These are phyloP conservation scores for Drosophila lacertosa DNA, from an alignment of 1,140 invertebrate genomes.

Conservation along the genomic window DNA sequence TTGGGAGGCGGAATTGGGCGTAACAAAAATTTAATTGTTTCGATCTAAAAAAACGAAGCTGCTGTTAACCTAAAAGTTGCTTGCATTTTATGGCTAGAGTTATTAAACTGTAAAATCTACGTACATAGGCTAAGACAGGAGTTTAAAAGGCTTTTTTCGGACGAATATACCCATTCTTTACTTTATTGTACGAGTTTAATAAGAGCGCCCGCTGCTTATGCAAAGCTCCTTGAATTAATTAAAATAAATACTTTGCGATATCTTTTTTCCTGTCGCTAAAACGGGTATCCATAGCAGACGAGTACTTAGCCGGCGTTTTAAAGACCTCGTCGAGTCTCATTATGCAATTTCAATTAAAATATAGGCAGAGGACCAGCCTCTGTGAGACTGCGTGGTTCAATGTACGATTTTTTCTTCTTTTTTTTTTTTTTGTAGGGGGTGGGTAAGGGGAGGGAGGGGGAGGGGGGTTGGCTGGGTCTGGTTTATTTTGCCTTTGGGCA, in stretches of 20 bases:
- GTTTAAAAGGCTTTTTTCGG: no score
- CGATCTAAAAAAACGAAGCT: no score
- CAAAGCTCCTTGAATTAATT: conserved; percentile 1
- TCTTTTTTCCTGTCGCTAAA: conserved; percentile 4
- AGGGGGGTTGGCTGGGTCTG: not conserved
- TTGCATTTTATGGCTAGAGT: no score
- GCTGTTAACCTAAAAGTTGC: no score
- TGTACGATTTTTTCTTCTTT: conserved; percentile 9
- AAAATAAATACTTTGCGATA: not conserved
- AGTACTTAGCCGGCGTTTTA: not conserved
- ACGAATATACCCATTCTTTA: no score
- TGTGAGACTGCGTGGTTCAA: conserved; percentile 20
- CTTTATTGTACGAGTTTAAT: no score
- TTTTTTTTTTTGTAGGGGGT: conserved; percentile 1
- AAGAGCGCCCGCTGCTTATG: not conserved
- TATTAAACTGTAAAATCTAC: no score
- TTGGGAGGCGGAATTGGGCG: no score
- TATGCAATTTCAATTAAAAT: conserved; percentile 42
- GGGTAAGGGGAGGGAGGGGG: not conserved
- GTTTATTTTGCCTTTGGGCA: conserved; percentile 30
- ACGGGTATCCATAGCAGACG: not conserved
- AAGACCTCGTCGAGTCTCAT: conserved; percentile 4
- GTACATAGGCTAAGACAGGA: no score
- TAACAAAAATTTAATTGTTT: no score
- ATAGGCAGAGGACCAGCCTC: conserved; percentile 2